Percentiles rank a stretch among this genome's conserved stretches.
Conservation (phyloP, 1,140 invertebrate species). For the silkworm (Bombyx mori) region DNA sequence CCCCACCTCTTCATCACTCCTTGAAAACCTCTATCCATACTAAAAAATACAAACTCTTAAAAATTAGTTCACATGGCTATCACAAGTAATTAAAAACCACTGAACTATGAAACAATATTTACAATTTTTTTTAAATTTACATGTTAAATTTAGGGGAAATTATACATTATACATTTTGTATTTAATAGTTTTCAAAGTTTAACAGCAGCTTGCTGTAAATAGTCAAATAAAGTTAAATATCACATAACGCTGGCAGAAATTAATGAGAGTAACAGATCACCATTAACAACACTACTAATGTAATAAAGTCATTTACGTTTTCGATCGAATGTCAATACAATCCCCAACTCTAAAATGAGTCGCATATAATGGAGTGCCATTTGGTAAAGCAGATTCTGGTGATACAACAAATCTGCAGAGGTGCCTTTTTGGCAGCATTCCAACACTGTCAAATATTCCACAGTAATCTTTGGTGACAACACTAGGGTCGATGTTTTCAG, state of each 20-base stretch:
- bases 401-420: slow-evolving; percentile 89
- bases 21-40: slow-evolving; percentile 96
- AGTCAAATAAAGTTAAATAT: too few species aligned
- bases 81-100: too few species aligned
- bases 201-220: too few species aligned
- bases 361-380: slow-evolving; percentile 91
- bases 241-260: too few species aligned
- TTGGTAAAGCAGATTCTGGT: slow-evolving; percentile 87
- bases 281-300: neutral
- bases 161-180: too few species aligned
- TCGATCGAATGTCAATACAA: slow-evolving; percentile 89
- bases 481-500: slow-evolving; percentile 90
- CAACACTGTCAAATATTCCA: slow-evolving; percentile 87
- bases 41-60: slow-evolving; percentile 45
- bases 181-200: too few species aligned
- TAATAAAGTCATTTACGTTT: slow-evolving; percentile 83
- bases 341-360: slow-evolving; percentile 94
- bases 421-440: slow-evolving; percentile 90
- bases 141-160: too few species aligned
- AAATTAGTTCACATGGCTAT: too few species aligned
- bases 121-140: too few species aligned
- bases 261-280: too few species aligned
- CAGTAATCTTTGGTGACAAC: slow-evolving; percentile 92
- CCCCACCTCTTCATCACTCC: slow-evolving; percentile 97
- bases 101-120: too few species aligned